These are phyloP conservation scores for Bucorvus abyssinicus DNA, from an alignment of 2,797 vertebrate species.

Conservation along the genomic window DNA sequence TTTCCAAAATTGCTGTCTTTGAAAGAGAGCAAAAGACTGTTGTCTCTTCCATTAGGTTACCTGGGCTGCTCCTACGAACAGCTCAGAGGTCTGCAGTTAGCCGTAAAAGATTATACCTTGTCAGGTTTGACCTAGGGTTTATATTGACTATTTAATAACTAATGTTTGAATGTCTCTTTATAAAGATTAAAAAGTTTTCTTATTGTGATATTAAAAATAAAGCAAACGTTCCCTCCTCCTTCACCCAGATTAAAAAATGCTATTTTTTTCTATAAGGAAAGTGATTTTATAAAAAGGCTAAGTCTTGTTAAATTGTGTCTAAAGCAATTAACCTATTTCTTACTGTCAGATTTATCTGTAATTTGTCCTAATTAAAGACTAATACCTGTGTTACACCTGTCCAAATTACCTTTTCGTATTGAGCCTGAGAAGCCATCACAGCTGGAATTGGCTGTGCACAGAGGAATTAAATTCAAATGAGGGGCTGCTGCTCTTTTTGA, in stretches of 20 bases:
- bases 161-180: neutral
- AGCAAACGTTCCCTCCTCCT: neutral
- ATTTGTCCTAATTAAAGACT: conserved; percentile 48
- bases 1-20: neutral
- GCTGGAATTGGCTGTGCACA: neutral
- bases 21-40: neutral
- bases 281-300: neutral
- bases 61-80: neutral
- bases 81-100: neutral
- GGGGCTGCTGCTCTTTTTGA: neutral
- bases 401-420: neutral
- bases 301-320: conserved; percentile 29
- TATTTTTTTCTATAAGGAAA: neutral
- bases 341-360: conserved; percentile 6
- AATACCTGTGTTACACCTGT: neutral
- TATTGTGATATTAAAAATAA: neutral
- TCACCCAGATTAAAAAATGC: neutral
- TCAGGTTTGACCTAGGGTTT: neutral
- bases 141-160: neutral
- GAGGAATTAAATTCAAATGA: neutral
- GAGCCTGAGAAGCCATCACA: neutral
- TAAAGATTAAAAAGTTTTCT: neutral
- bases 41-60: neutral
- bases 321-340: conserved; percentile 69
- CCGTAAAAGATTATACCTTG: neutral